phyloP scores from a whole-genome alignment of 2,797 vertebrate genomes.

The Hydrolagus colliei region DNA sequence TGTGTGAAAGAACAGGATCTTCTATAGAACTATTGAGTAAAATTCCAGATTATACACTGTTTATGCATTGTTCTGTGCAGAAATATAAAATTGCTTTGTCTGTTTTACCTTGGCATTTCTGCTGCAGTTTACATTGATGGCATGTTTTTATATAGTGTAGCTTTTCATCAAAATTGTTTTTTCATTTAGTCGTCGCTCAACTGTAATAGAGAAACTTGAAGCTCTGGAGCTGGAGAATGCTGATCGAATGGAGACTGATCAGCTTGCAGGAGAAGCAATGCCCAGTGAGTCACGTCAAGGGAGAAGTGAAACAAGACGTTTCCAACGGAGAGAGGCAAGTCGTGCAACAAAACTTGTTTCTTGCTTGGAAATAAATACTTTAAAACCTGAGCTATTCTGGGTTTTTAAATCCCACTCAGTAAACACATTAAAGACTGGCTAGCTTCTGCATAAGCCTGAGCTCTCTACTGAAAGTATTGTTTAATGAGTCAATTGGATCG shows the following conservation, averaged over 20 bases:
- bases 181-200: constrained; percentile 52
- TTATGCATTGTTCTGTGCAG: too few relatives aligned
- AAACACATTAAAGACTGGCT: too few relatives aligned
- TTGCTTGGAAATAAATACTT: too few relatives aligned
- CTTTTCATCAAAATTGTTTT: not conserved
- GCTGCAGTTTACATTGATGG: constrained; percentile 11
- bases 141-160: not conserved
- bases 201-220: constrained; percentile 72
- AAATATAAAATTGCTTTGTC: not conserved
- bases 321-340: constrained; percentile 55
- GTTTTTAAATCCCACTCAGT: too few relatives aligned
- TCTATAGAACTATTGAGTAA: too few relatives aligned
- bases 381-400: too few relatives aligned
- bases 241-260: constrained; percentile 67
- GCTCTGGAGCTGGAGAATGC: constrained; percentile 68
- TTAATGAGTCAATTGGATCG: too few relatives aligned
- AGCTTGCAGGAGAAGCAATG: constrained; percentile 44
- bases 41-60: too few relatives aligned
- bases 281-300: constrained; percentile 45
- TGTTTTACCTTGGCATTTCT: not conserved
- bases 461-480: too few relatives aligned
- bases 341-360: too few relatives aligned
- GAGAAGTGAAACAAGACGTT: constrained; percentile 60
- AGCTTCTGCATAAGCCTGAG: too few relatives aligned
- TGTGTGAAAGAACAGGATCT: too few relatives aligned